These are phyloP conservation scores for Micromys minutus DNA, from an alignment of 2,113 vertebrate genomes.

Conservation along the genomic window DNA sequence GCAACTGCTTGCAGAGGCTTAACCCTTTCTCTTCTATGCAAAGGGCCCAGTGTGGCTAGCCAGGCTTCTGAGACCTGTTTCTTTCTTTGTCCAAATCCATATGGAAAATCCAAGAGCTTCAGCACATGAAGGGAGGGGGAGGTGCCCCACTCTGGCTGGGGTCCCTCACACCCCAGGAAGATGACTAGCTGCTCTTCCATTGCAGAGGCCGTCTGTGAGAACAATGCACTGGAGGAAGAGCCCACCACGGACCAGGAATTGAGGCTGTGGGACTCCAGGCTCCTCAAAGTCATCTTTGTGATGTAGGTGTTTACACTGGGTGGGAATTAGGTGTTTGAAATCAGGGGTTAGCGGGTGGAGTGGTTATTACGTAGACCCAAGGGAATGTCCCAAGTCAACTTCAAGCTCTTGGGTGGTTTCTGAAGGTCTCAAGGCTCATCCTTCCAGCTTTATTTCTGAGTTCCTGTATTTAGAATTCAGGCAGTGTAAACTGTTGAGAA, in stretches of 20 bases:
- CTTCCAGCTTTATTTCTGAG: background rate
- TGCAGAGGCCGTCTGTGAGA: conserved; percentile 90
- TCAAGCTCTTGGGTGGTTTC: background rate
- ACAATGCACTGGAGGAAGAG: conserved; percentile 88
- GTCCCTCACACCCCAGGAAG: background rate
- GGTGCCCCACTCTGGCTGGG: background rate
- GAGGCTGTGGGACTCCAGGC: conserved; percentile 92
- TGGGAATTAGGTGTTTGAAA: background rate
- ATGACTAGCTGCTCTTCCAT: background rate
- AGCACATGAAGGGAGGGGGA: background rate
- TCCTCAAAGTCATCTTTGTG: conserved; percentile 95
- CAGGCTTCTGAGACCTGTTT: conserved; percentile 6
- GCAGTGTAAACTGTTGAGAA: background rate
- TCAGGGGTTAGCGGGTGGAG: background rate
- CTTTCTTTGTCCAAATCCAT: background rate
- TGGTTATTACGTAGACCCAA: background rate
- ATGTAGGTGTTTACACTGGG: conserved; percentile 87
- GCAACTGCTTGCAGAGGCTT: background rate
- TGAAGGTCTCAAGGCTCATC: background rate
- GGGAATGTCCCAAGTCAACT: background rate
- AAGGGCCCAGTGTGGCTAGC: background rate
- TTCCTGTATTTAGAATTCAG: background rate
- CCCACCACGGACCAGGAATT: conserved; percentile 85
- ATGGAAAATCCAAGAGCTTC: background rate
- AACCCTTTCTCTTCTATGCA: background rate